Base-by-base conservation (phyloP, 2,888 invertebrate genomes). In the Cataglyphis cursor region DNA sequence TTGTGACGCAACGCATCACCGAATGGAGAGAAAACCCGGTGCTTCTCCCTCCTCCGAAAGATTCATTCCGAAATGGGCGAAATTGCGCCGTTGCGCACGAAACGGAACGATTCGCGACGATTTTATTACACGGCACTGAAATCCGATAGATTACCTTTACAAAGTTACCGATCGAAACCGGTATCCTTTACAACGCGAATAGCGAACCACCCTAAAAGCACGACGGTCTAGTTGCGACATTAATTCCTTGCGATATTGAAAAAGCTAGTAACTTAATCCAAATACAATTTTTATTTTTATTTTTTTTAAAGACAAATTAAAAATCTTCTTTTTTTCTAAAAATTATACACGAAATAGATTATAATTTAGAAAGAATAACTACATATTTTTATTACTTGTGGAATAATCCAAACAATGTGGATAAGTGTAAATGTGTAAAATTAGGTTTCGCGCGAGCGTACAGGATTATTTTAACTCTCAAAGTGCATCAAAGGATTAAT, bases 101-200 rank as follows among this genome's bases (percentile, higher is more conserved):
- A 82, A 81, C 82, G 80, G 80, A 82, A 87, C 82, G 62, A 38
- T 82, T 84, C 41, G 82, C 64, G 65, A 66, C 28, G 65, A 87
- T 85, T 87, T 87, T 85, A 87, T 87, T 87, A 75, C 82, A 38
- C 24, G 75, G 61, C 80, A 87, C 61, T 88, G 84, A 88, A 88
- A 82, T 64, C 68, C 75, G 59, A 75, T 80, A 82, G 86, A 88
- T 88, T 88, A 88, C 86, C 61, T 72, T 86, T 82, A 73, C 83
- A 61, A 82, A 82, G 75, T 86, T 80, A 76, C 64, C 80, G 75
- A 81, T 86, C 88, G 80, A 88, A 85, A 81, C 62, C 73, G 73
- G 51, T 72, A 35, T 44, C 31, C 28, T 78, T 70, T 57, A 35
- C 68, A 57, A 44, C 72, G 76, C 41, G 28, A 28, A 41, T 1